phyloP scores from a whole-genome alignment of 2,888 invertebrate species.

The Parochlus steinenii region DNA sequence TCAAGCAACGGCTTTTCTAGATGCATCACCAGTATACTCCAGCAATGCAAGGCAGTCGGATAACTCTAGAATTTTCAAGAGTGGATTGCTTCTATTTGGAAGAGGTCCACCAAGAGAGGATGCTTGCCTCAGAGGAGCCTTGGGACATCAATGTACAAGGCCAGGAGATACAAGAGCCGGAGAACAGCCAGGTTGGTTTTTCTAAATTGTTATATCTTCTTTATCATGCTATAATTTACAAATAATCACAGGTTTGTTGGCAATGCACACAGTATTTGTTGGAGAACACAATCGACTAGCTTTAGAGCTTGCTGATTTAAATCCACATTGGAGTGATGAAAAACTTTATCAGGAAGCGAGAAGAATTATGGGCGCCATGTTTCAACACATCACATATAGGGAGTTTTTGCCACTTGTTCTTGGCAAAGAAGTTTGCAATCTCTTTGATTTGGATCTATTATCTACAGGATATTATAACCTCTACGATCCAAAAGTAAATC shows the following conservation, averaged over 20 bases:
- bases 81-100: constrained; percentile 51
- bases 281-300: constrained; percentile 47
- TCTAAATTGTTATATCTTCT: constrained; percentile 28
- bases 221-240: neutral
- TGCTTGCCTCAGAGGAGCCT: constrained; percentile 51
- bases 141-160: constrained; percentile 57
- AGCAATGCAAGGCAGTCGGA: constrained; percentile 57
- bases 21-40: constrained; percentile 69
- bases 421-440: constrained; percentile 53
- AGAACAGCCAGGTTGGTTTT: constrained; percentile 70
- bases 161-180: constrained; percentile 64
- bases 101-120: constrained; percentile 50
- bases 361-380: constrained; percentile 60
- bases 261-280: constrained; percentile 30
- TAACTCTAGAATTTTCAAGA: constrained; percentile 54
- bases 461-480: constrained; percentile 51
- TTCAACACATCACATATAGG: constrained; percentile 70
- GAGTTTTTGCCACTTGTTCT: constrained; percentile 70
- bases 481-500: constrained; percentile 52
- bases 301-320: constrained; percentile 48
- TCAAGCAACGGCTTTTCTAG: constrained; percentile 66
- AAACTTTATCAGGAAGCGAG: constrained; percentile 71
- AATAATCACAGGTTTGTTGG: constrained; percentile 23
- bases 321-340: constrained; percentile 80
- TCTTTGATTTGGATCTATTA: constrained; percentile 55